A percentile compares a stretch with the other conserved stretches of the same genome.
phyloP scores from a whole-genome alignment of 2,888 invertebrate genomes.

The Ceriagrion tenellum region DNA sequence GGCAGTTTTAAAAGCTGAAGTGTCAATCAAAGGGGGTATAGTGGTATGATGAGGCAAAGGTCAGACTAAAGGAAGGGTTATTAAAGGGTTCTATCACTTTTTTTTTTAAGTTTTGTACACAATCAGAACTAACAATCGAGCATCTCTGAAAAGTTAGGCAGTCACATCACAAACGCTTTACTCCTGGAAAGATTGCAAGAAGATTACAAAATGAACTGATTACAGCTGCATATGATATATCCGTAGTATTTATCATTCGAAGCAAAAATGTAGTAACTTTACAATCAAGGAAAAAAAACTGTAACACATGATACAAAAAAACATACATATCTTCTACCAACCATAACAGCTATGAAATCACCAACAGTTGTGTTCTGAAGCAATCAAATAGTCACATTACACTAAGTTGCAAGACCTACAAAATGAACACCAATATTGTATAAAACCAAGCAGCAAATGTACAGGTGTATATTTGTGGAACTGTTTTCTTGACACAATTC shows the following conservation, averaged over 20 bases:
- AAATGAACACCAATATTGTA: constrained; percentile 55
- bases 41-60: neutral
- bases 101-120: constrained; percentile 1
- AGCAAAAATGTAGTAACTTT: constrained; percentile 57
- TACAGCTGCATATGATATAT: constrained; percentile 34
- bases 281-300: constrained; percentile 2
- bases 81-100: constrained; percentile 1
- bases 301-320: constrained; percentile 34
- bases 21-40: neutral
- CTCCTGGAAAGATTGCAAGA: constrained; percentile 40
- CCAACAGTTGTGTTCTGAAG: constrained; percentile 50
- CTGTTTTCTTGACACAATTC: constrained; percentile 26
- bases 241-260: constrained; percentile 34
- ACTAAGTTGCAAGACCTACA: constrained; percentile 56
- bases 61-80: neutral
- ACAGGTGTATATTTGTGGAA: constrained; percentile 42
- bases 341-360: constrained; percentile 35
- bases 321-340: constrained; percentile 28
- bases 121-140: constrained; percentile 2
- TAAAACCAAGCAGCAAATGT: constrained; percentile 54
- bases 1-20: constrained; percentile 31
- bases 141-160: constrained; percentile 44
- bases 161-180: constrained; percentile 38
- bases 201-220: constrained; percentile 45
- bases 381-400: constrained; percentile 57